Evolutionary conservation across 2,113 vertebrate species (phyloP).

Genomic region (Aspidoscelis tigris): DNA sequence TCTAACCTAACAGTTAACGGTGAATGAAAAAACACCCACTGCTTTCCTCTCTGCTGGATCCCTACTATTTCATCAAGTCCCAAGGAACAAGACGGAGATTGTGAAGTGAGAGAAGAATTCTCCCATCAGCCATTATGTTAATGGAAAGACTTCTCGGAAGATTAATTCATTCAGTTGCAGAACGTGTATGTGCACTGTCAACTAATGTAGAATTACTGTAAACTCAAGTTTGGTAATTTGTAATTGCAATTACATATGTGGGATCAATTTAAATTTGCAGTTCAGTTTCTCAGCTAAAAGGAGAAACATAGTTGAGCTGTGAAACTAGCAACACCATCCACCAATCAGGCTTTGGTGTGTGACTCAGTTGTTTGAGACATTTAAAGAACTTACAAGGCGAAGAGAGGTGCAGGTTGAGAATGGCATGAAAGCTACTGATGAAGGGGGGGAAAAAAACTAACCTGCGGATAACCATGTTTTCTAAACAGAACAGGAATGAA

Average conservation of each 20-base stretch:
- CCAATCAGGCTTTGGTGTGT: background rate
- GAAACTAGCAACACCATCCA: background rate
- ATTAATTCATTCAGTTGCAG: slow-evolving; percentile 31
- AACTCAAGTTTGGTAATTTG: slow-evolving; percentile 24
- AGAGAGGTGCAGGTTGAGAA: background rate
- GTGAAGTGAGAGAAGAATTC: slow-evolving; percentile 10
- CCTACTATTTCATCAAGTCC: background rate
- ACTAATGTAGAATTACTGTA: slow-evolving; percentile 2
- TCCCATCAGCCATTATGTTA: slow-evolving; percentile 20
- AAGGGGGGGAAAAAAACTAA: background rate
- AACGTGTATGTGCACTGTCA: slow-evolving; percentile 1
- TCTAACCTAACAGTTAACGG: background rate
- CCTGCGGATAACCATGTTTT: background rate
- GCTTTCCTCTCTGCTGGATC: background rate
- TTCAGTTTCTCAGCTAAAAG: slow-evolving; percentile 12
- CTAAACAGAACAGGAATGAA: background rate
- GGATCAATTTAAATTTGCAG: slow-evolving; percentile 11
- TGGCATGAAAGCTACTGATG: background rate
- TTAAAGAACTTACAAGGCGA: background rate
- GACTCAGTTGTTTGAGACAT: background rate
- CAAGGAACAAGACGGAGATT: slow-evolving; percentile 3
- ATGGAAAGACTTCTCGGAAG: slow-evolving; percentile 28
- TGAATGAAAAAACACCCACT: background rate
- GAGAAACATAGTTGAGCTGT: background rate
- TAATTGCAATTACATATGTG: slow-evolving; percentile 29